Percentiles rank a stretch among this genome's conserved stretches.
These are phyloP conservation scores for Pelosia muscerda DNA, from an alignment of 2,888 invertebrate species.

Conservation along the genomic window DNA sequence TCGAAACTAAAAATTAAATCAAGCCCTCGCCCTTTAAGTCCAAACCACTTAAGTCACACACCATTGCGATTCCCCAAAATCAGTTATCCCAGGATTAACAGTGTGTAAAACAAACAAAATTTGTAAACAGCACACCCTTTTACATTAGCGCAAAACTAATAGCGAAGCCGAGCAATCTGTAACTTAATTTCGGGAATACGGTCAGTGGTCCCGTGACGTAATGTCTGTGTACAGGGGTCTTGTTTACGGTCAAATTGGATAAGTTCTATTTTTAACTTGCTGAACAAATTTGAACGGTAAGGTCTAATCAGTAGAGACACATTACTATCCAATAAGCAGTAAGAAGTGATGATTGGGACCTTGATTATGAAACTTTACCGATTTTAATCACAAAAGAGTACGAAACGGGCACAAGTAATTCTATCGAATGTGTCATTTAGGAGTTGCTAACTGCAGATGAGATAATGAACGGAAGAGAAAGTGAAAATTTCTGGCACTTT, in stretches of 20 bases:
- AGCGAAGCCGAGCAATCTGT: conserved; percentile 48
- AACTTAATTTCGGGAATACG: conserved; percentile 49
- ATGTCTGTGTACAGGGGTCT: conserved; percentile 14
- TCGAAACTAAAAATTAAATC: conserved; percentile 1
- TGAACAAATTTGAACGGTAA: neutral
- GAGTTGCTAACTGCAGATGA: too few species aligned
- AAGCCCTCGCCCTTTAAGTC: neutral
- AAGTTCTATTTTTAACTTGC: conserved; percentile 16
- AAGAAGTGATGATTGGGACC: neutral
- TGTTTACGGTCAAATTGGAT: conserved; percentile 18
- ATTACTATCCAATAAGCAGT: neutral
- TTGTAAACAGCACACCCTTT: conserved; percentile 51
- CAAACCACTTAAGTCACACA: neutral
- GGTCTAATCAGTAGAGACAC: neutral
- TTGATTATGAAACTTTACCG: neutral
- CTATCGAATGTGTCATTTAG: too few species aligned
- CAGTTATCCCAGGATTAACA: conserved; percentile 40
- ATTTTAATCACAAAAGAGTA: too few species aligned
- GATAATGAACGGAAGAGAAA: too few species aligned
- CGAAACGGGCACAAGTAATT: too few species aligned
- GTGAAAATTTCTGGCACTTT: too few species aligned
- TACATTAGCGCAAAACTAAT: conserved; percentile 50
- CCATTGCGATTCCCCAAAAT: conserved; percentile 40
- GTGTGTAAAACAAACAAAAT: conserved; percentile 47
- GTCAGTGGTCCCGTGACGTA: conserved; percentile 21